Base-by-base conservation (phyloP, 2,113 vertebrate genomes). In the Sylvia atricapilla region DNA sequence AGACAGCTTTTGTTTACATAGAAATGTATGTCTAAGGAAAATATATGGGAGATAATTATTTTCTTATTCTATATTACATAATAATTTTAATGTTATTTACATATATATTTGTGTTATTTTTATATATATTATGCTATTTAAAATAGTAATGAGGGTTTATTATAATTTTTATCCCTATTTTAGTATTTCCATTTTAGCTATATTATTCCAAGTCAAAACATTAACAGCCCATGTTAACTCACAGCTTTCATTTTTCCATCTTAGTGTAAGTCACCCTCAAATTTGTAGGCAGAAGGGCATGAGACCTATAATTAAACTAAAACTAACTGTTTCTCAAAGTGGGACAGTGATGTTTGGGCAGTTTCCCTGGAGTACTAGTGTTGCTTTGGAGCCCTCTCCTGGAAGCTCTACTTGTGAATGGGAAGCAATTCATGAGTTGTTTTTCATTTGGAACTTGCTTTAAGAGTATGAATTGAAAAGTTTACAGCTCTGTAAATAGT, bases 331-430 rank as follows among this genome's bases (percentile, higher is more conserved):
- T 94, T 79, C 50, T 79, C 44, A 46, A 53, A 76, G 43, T 89
- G 41, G 56, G 91, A 86, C 80, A 72, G 44, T 72, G 74, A 56
- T 4, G 14, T 63, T 63, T 2, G 2, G 58, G 58, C n/a, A 69
- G 50, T 55, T 73, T 95, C 62, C 55, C 33, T 80, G 50, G 78
- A 89, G 58, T 73, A 85, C 78, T 82, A n/a, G 16, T 83, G 81
- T 37, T 91, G 53, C 46, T 95, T 93, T 96, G 95, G 95, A 97
- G 95, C 91, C 91, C 93, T 93, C 91, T 96, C 78, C 96, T 96
- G 94, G 93, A 95, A 97, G 85, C 7, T 83, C 41, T 41, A 69
- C 21, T 91, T 84, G 27, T 88, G 70, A 86, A 52, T 66, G 31
- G 81, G 66, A 94, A 93, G 35, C 7, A 82, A 56, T 50, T 84